phyloP scores from a whole-genome alignment of 37 sponge, comb jelly and placozoan genomes.

The Theonella swinhoei region DNA sequence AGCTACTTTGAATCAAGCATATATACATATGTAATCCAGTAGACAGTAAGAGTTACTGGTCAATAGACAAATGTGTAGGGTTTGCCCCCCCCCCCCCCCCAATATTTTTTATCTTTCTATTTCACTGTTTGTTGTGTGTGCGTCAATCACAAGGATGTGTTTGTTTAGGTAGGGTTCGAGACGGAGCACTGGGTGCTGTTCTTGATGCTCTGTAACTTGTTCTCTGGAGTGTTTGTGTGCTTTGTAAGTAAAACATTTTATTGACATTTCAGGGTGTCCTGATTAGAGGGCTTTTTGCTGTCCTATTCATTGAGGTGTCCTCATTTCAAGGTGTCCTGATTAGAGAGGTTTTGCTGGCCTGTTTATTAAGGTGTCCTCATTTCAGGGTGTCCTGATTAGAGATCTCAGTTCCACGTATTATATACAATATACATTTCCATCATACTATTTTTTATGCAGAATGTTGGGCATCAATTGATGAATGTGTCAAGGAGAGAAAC shows the following conservation, averaged over 20 bases:
- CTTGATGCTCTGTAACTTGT: slow-evolving; percentile 48
- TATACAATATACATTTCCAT: neutral
- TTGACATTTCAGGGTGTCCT: neutral
- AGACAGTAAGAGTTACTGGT: too few species aligned
- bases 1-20: too few species aligned
- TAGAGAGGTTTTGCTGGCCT: too few species aligned
- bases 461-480: slow-evolving; percentile 33
- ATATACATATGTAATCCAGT: too few species aligned
- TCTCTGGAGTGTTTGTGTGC: slow-evolving; percentile 48
- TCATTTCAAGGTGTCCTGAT: too few species aligned
- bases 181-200: slow-evolving; percentile 57
- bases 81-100: too few species aligned
- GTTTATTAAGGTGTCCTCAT: too few species aligned
- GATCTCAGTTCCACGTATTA: neutral
- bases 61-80: too few species aligned
- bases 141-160: neutral
- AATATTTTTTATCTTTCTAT: neutral
- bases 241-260: slow-evolving; percentile 30
- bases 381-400: too few species aligned
- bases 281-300: too few species aligned
- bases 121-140: neutral
- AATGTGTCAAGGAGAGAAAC: slow-evolving; percentile 52
- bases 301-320: too few species aligned
- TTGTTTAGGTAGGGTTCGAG: slow-evolving; percentile 19
- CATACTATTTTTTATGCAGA: slow-evolving; percentile 30